Conservation (phyloP, 2,888 invertebrate species). For the Amblyteles armatorius region DNA sequence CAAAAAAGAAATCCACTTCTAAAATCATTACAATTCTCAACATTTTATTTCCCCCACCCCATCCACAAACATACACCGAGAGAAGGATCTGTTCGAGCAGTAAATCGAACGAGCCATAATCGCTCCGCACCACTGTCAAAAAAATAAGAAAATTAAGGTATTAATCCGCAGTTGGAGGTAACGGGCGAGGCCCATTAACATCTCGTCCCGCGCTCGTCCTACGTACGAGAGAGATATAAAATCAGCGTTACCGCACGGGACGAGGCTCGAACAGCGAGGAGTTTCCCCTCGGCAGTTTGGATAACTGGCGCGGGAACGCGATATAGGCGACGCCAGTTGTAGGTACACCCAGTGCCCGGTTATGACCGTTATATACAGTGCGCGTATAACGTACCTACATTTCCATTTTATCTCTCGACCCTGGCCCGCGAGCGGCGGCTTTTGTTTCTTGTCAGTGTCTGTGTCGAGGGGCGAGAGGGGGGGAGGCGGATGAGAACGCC, state of each 20-base stretch:
- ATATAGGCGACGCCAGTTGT: constrained; percentile 48
- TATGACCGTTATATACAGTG: constrained; percentile 43
- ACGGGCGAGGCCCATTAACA: background rate
- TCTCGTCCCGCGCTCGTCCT: constrained; percentile 5
- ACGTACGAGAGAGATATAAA: constrained; percentile 4
- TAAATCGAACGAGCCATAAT: too few species aligned
- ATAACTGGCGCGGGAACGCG: constrained; percentile 61
- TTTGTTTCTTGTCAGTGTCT: constrained; percentile 78
- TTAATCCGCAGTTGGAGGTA: background rate
- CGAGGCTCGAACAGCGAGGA: constrained; percentile 19
- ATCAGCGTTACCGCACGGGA: constrained; percentile 5
- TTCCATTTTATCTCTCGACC: constrained; percentile 79
- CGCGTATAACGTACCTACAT: constrained; percentile 67
- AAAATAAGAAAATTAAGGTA: background rate
- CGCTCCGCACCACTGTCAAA: background rate
- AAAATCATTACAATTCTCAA: background rate
- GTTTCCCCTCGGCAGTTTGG: constrained; percentile 53
- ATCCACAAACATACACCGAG: too few species aligned
- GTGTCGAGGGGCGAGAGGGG: constrained; percentile 5
- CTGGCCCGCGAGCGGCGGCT: constrained; percentile 68
- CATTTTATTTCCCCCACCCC: too few species aligned
- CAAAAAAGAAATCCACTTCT: background rate
- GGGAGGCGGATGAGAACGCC: constrained; percentile 67
- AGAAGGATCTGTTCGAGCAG: too few species aligned
- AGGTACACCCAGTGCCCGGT: constrained; percentile 15